A percentile compares a stretch with the other conserved stretches of the same genome.
Evolutionary conservation across 2,113 vertebrate genomes (phyloP).

Genomic region (Sclerurus mexicanus): DNA sequence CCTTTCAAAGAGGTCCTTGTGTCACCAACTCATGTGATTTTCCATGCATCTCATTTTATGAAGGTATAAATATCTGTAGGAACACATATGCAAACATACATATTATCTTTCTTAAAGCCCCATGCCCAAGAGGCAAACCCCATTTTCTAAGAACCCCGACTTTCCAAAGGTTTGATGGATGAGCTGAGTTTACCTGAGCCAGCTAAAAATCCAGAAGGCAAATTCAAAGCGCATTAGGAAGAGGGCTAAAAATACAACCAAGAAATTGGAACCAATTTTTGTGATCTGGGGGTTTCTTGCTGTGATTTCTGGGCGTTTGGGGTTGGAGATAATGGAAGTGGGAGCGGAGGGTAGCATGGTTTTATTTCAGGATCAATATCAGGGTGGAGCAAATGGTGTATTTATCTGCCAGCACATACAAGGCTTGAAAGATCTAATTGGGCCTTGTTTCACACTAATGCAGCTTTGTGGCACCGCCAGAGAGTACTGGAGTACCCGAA

Average conservation of each 20-base stretch:
- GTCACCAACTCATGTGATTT: not conserved
- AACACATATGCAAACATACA: not conserved
- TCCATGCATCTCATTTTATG: not conserved
- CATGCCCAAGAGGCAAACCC: not conserved
- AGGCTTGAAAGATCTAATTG: constrained; percentile 16
- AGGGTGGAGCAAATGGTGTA: constrained; percentile 16
- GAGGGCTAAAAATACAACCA: not conserved
- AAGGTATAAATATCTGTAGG: not conserved
- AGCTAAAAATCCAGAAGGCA: not conserved
- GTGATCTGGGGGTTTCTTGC: constrained; percentile 13
- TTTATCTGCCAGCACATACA: not conserved
- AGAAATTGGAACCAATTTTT: not conserved
- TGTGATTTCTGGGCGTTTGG: not conserved
- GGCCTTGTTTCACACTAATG: constrained; percentile 19
- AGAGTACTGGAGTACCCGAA: not conserved
- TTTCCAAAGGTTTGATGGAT: not conserved
- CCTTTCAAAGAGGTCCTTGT: not conserved
- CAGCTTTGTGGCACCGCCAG: not conserved
- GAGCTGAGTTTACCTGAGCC: not conserved
- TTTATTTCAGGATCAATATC: constrained; percentile 51
- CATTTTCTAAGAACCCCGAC: not conserved
- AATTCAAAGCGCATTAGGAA: constrained; percentile 5
- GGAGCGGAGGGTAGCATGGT: not conserved
- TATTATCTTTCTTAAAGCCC: not conserved
- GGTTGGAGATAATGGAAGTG: constrained; percentile 54